Base-by-base conservation (phyloP, 2,113 vertebrate genomes). In the Potamarius usumacintae region DNA sequence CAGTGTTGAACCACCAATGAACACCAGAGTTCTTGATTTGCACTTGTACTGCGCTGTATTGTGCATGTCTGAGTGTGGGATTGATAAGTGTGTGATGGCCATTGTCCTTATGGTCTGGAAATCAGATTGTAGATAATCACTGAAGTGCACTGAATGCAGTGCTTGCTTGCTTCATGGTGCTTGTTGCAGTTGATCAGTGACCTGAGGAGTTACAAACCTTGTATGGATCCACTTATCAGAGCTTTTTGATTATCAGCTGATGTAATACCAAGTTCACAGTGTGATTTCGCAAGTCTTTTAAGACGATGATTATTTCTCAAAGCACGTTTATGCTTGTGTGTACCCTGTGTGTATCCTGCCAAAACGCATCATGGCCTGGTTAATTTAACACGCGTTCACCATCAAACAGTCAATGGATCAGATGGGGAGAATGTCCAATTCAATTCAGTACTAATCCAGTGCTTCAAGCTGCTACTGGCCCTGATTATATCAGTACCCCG, bases 1-100 rank as follows among this genome's bases (percentile, higher is more conserved):
- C 80, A 30, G 72, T 63, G 17, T 60, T 58, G 65, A 86, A 81
- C 57, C 85, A 50, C 30, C 60, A 27, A 69, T 57, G 79, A 77
- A 53, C 67, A 62, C 60, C 25, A 50, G 57, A 18, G 17, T 11
- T 22, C 79, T 52, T 80, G 65, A 48, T 81, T 53, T 67, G 63
- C 53, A 72, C 52, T 67, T 55, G 85, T 80, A 74, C 42, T 71
- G 12, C 80, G 53, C 53, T 67, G 27, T 83, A 60, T 27, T 11
- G 11, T 57, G 62, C 30, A 14, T 27, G 25, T 82, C 42, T 1
- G 84, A 48, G 30, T 67, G 10, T 82, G 30, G 27, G 71, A 85
- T 50, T 42, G 50, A n/a, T 58, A 17, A 30, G 55, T 87, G 57
- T 67, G 71, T 42, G 74, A 60, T 77, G 4, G 82, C 9, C 60